Conservation (phyloP, 2,888 invertebrate species). For the Calephelis perditalis region DNA sequence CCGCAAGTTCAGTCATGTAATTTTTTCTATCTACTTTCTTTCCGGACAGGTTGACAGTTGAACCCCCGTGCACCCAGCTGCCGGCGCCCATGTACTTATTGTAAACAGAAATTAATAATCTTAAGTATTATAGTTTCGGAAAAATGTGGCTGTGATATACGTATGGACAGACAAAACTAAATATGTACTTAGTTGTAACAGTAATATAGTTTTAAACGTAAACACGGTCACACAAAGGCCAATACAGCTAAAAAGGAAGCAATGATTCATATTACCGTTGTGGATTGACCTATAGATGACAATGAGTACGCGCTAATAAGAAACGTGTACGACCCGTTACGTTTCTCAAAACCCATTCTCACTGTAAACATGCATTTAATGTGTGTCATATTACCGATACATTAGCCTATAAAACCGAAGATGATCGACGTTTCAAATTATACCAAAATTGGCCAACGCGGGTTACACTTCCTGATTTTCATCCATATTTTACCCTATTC, state of each 20-base stretch:
- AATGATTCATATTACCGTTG: slow-evolving; percentile 16
- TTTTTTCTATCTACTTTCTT: no score
- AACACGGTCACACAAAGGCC: not conserved
- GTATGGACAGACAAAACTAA: no score
- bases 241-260: not conserved
- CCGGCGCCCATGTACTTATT: no score
- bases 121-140: no score
- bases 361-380: slow-evolving; percentile 63
- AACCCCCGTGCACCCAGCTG: no score
- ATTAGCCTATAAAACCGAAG: slow-evolving; percentile 55
- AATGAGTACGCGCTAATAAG: slow-evolving; percentile 61
- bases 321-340: slow-evolving; percentile 65
- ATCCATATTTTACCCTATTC: no score
- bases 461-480: not conserved
- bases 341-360: slow-evolving; percentile 59
- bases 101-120: no score
- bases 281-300: slow-evolving; percentile 48
- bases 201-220: no score
- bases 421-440: slow-evolving; percentile 7
- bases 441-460: slow-evolving; percentile 35
- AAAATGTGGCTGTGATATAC: no score
- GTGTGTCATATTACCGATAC: slow-evolving; percentile 56
- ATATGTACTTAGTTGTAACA: no score
- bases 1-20: no score
- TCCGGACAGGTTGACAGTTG: no score